phyloP scores from a whole-genome alignment of 35 echinoderm and acorn worm species.

The Hemicentrotus pulcherrimus region DNA sequence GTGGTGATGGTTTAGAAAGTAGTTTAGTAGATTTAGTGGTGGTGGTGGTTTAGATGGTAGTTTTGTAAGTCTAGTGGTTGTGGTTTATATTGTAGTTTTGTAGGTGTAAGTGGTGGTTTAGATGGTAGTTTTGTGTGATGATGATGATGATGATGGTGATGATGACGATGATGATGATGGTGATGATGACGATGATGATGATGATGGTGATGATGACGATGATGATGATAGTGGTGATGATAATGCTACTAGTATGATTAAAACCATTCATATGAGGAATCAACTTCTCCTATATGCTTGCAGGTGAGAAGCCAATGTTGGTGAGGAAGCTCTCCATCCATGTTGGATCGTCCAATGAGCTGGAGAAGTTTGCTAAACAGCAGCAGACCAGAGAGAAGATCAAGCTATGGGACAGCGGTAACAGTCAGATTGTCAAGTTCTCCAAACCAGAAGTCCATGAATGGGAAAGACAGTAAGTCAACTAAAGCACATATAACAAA shows the following conservation, averaged over 20 bases:
- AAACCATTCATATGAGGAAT: background rate
- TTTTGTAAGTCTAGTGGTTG: too few relatives aligned
- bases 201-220: too few relatives aligned
- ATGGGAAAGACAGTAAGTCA: slow-evolving; percentile 29
- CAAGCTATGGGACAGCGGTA: slow-evolving; percentile 63
- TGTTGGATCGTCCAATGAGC: slow-evolving; percentile 43
- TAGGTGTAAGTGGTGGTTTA: background rate
- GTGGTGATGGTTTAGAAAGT: background rate
- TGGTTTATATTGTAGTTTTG: too few relatives aligned
- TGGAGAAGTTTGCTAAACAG: background rate
- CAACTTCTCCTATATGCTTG: background rate
- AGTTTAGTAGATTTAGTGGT: too few relatives aligned
- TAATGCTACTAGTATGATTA: background rate
- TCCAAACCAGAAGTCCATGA: background rate
- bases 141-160: background rate
- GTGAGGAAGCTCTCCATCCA: slow-evolving; percentile 61
- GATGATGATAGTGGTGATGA: too few relatives aligned
- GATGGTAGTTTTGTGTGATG: background rate
- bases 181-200: background rate
- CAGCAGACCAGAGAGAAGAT: slow-evolving; percentile 54
- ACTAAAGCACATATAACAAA: too few relatives aligned
- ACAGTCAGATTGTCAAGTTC: slow-evolving; percentile 62
- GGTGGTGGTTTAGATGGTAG: too few relatives aligned
- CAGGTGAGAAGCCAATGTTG: slow-evolving; percentile 59
- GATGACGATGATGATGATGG: background rate